Conservation (phyloP, 2,113 vertebrate genomes). For the Gambusia holbrooki region DNA sequence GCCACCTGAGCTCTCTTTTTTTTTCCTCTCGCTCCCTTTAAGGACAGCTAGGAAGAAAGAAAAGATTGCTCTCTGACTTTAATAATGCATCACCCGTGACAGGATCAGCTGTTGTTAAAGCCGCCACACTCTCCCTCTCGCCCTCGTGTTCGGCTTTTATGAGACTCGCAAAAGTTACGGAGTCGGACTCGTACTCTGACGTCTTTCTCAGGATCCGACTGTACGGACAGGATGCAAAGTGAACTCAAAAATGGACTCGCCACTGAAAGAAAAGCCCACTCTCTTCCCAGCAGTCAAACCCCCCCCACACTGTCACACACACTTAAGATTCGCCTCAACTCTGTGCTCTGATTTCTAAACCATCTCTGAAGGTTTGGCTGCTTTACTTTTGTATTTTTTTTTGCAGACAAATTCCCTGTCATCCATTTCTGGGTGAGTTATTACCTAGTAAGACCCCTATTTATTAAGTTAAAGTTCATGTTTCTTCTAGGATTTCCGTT, state of each 20-base stretch:
- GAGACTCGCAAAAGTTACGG: slow-evolving; percentile 26
- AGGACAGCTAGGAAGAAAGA: background rate
- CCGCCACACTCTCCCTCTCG: slow-evolving; percentile 17
- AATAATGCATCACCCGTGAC: slow-evolving; percentile 58
- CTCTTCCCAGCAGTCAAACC: slow-evolving; percentile 48
- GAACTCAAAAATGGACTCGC: slow-evolving; percentile 57
- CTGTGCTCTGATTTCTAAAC: slow-evolving; percentile 1
- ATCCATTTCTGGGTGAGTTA: background rate
- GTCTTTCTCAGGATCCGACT: slow-evolving; percentile 54
- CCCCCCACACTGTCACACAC: slow-evolving; percentile 38
- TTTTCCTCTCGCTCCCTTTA: background rate
- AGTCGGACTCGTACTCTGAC: slow-evolving; percentile 12
- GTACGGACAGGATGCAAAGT: slow-evolving; percentile 6
- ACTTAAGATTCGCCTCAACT: background rate
- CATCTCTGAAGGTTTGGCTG: background rate
- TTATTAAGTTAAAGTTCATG: background rate
- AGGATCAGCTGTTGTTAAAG: slow-evolving; percentile 52
- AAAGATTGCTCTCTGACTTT: slow-evolving; percentile 32
- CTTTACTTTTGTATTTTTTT: background rate
- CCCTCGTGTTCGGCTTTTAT: slow-evolving; percentile 36
- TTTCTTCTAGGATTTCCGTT: background rate
- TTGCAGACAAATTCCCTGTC: background rate
- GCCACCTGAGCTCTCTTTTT: slow-evolving; percentile 41
- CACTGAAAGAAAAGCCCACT: slow-evolving; percentile 40
- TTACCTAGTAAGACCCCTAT: background rate